Evolutionary conservation across 2,797 vertebrate genomes (phyloP).

Genomic region (Lepilemur ruficaudatus): DNA sequence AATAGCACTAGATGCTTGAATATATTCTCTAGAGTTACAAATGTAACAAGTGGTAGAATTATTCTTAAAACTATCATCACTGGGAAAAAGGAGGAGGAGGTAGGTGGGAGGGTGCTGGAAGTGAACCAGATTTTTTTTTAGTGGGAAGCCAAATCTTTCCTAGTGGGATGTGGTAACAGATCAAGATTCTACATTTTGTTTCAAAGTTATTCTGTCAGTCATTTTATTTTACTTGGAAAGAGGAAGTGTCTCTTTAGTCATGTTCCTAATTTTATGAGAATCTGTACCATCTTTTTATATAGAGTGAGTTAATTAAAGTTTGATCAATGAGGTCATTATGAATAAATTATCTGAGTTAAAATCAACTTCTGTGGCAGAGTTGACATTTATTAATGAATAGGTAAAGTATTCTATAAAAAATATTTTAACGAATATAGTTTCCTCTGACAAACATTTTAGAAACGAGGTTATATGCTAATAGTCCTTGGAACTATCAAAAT

Average conservation of each 20-base stretch:
- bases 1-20: background rate
- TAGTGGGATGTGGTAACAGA: background rate
- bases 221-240: constrained; percentile 37
- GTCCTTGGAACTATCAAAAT: background rate
- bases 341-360: constrained; percentile 39
- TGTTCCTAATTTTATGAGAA: constrained; percentile 30
- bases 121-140: background rate
- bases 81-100: background rate
- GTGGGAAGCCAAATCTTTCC: background rate
- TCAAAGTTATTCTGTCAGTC: constrained; percentile 28
- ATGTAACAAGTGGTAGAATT: background rate
- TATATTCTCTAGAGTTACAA: background rate
- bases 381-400: constrained; percentile 13
- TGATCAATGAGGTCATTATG: background rate
- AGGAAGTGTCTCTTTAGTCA: constrained; percentile 12
- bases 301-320: constrained; percentile 16
- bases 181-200: constrained; percentile 16
- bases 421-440: constrained; percentile 25
- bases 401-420: background rate
- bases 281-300: constrained; percentile 14
- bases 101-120: background rate
- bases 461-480: background rate
- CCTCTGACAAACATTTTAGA: background rate
- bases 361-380: background rate
- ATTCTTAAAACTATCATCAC: background rate